Percentiles rank a stretch among this genome's conserved stretches.
Conservation (phyloP, 2,113 vertebrate genomes). For the Thinocorus orbignyianus region DNA sequence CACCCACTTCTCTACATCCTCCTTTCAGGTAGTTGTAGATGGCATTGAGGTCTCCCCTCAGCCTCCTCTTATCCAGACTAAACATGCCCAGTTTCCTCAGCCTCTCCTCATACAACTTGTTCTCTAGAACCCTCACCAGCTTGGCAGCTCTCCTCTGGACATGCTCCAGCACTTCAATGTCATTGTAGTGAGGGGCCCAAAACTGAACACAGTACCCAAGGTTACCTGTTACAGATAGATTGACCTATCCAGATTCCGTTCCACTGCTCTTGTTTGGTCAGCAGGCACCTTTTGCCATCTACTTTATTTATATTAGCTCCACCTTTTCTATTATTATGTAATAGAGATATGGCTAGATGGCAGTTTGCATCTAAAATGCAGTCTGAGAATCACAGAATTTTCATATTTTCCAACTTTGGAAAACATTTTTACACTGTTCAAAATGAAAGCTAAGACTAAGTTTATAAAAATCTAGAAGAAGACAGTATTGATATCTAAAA, state of each 20-base stretch:
- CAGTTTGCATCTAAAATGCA: conserved; percentile 26
- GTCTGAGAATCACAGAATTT: background rate
- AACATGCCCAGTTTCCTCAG: too few species aligned
- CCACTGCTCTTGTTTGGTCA: conserved; percentile 61
- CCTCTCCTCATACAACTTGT: too few species aligned
- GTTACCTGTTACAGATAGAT: conserved; percentile 43
- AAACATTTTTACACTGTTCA: background rate
- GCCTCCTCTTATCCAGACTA: too few species aligned
- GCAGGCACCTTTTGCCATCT: conserved; percentile 54
- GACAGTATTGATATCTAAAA: background rate
- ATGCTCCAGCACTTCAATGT: too few species aligned
- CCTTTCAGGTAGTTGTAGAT: too few species aligned
- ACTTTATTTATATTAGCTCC: conserved; percentile 36
- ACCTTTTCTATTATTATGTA: conserved; percentile 25
- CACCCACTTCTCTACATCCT: too few species aligned
- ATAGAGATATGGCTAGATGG: background rate
- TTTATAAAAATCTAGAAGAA: background rate
- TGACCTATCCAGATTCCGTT: conserved; percentile 37
- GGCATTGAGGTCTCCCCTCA: too few species aligned
- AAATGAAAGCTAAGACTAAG: background rate
- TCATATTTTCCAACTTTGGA: background rate
- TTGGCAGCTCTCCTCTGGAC: too few species aligned
- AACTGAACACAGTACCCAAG: background rate
- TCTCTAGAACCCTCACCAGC: too few species aligned
- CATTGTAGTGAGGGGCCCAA: too few species aligned